Conservation (phyloP, 64 coral and sea anemone species). For the Astreopora myriophthalma region DNA sequence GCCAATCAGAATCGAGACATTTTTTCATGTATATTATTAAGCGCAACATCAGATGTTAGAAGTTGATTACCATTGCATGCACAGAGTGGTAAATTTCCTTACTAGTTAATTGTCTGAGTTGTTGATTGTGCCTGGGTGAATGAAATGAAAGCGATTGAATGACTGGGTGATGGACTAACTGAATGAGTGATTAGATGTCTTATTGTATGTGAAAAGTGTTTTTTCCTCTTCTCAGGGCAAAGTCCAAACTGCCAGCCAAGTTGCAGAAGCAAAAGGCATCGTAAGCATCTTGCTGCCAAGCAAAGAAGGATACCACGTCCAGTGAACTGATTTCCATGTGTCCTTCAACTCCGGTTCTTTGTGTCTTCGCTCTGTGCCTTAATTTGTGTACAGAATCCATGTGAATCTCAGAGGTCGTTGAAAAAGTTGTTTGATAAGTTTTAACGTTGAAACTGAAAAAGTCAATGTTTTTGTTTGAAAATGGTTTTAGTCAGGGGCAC, state of each 20-base stretch:
- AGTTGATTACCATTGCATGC: too few relatives aligned
- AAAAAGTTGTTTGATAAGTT: constrained; percentile 21
- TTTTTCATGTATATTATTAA: too few relatives aligned
- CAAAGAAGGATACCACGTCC: neutral
- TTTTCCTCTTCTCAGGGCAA: constrained; percentile 24
- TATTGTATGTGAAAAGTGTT: neutral
- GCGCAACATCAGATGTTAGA: too few relatives aligned
- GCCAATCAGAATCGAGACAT: too few relatives aligned
- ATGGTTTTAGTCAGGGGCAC: neutral
- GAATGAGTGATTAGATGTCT: too few relatives aligned
- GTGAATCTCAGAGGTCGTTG: neutral
- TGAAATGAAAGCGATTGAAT: too few relatives aligned
- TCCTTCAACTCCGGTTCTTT: neutral
- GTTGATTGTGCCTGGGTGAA: too few relatives aligned
- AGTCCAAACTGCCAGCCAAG: constrained; percentile 83
- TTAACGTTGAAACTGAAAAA: neutral
- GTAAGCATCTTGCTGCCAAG: neutral
- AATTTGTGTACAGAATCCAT: neutral
- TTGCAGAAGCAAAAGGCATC: constrained; percentile 77
- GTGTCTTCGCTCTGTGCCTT: neutral
- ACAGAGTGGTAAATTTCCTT: too few relatives aligned
- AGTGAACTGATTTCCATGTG: neutral
- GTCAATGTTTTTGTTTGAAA: constrained; percentile 13
- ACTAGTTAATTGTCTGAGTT: too few relatives aligned
- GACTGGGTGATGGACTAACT: too few relatives aligned